These are phyloP conservation scores for Peribatodes rhomboidaria DNA, from an alignment of 2,888 invertebrate genomes.

Conservation along the genomic window DNA sequence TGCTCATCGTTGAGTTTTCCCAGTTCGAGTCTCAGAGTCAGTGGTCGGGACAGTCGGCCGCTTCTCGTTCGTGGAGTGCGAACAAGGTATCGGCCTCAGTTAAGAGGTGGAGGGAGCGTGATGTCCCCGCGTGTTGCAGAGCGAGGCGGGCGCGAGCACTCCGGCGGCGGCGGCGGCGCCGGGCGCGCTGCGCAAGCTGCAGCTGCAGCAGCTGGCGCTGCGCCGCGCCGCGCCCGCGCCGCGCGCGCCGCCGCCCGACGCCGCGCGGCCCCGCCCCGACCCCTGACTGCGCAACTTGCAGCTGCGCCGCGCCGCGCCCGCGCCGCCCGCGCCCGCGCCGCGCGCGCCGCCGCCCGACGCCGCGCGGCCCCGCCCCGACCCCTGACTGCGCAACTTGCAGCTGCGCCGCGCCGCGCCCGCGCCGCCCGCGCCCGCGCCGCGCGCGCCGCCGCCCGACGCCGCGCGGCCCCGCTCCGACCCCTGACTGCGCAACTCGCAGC, in stretches of 20 bases:
- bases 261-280: slow-evolving; percentile 63
- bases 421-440: slow-evolving; percentile 77
- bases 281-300: too few species aligned
- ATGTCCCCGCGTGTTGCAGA: slow-evolving; percentile 45
- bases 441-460: slow-evolving; percentile 76
- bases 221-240: slow-evolving; percentile 75
- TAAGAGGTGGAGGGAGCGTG: too few species aligned
- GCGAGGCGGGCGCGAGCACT: slow-evolving; percentile 47
- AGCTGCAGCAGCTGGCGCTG: slow-evolving; percentile 66
- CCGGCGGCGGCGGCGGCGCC: slow-evolving; percentile 68
- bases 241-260: slow-evolving; percentile 76
- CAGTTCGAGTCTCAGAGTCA: too few species aligned
- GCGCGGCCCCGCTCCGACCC: slow-evolving; percentile 58
- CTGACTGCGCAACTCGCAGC: too few species aligned
- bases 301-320: neutral
- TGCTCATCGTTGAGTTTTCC: too few species aligned
- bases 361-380: slow-evolving; percentile 58
- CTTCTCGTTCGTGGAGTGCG: too few species aligned
- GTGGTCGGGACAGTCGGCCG: too few species aligned
- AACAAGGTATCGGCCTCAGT: too few species aligned
- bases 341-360: slow-evolving; percentile 76
- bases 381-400: too few species aligned
- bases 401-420: neutral
- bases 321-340: slow-evolving; percentile 77
- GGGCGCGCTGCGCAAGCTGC: slow-evolving; percentile 65